Percentiles rank a stretch among this genome's conserved stretches.
Conservation (phyloP, 1,140 invertebrate genomes). For the Epicauta chinensis region DNA sequence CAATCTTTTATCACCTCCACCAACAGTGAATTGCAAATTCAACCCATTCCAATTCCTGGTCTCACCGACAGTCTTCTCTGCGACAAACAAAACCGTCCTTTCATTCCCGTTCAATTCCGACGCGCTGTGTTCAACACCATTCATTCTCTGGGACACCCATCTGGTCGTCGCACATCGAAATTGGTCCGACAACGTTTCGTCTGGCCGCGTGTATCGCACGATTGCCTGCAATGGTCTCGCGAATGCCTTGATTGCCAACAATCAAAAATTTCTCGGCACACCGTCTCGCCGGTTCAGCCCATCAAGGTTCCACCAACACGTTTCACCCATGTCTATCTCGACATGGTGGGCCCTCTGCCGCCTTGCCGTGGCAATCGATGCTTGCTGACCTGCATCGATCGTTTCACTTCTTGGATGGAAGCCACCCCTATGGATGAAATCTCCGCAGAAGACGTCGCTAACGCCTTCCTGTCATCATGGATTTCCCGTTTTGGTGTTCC, state of each 20-base stretch:
- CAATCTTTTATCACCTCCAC: too few species aligned
- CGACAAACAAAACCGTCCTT: too few species aligned
- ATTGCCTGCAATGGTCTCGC: background rate
- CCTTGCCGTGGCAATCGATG: slow-evolving; percentile 13
- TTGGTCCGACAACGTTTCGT: background rate
- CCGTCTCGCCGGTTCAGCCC: background rate
- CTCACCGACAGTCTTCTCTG: too few species aligned
- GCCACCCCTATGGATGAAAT: slow-evolving; percentile 10
- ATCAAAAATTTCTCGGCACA: slow-evolving; percentile 22
- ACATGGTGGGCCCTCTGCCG: slow-evolving; percentile 38
- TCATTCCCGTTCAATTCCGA: background rate
- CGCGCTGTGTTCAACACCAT: background rate
- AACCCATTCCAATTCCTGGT: too few species aligned
- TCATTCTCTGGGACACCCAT: background rate
- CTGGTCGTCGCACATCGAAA: background rate
- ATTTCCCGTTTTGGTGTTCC: slow-evolving; percentile 24
- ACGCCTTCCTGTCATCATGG: background rate
- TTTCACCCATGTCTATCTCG: slow-evolving; percentile 33
- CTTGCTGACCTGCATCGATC: background rate
- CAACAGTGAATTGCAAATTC: too few species aligned
- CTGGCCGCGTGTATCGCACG: background rate
- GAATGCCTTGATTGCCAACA: slow-evolving; percentile 10
- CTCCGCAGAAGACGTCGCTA: slow-evolving; percentile 11
- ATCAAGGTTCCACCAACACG: slow-evolving; percentile 15
- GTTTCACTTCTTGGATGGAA: slow-evolving; percentile 1